Percentiles rank a stretch among this genome's conserved stretches.
phyloP scores from a whole-genome alignment of 2,888 invertebrate species.

The Tetheella fluctuosa region DNA sequence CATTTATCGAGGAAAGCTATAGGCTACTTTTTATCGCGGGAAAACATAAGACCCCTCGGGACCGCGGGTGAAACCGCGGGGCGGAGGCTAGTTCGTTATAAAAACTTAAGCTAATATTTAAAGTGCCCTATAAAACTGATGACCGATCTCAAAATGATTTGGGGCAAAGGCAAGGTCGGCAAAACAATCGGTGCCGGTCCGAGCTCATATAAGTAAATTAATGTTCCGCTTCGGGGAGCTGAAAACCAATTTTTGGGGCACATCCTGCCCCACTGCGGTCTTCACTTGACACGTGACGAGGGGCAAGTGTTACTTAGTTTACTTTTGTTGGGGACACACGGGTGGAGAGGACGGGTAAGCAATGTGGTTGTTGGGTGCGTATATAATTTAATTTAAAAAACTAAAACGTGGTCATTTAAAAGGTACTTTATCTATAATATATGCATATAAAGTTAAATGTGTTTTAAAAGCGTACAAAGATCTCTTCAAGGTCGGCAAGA shows the following conservation, averaged over 20 bases:
- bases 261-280: slow-evolving; percentile 48
- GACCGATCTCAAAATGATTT: slow-evolving; percentile 8
- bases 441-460: no score
- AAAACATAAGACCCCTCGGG: no score
- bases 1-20: no score
- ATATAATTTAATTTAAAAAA: no score
- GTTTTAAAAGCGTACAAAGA: no score
- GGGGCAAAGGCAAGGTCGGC: slow-evolving; percentile 8
- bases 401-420: no score
- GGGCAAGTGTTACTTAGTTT: slow-evolving; percentile 53
- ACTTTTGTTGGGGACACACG: slow-evolving; percentile 33
- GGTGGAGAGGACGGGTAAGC: slow-evolving; percentile 16
- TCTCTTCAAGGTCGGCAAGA: no score
- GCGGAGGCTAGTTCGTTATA: no score
- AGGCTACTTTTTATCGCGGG: no score
- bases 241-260: slow-evolving; percentile 65
- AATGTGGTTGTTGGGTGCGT: not conserved
- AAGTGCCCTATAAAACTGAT: not conserved
- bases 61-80: no score
- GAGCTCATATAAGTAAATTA: slow-evolving; percentile 57
- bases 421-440: no score
- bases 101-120: not conserved
- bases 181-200: slow-evolving; percentile 27
- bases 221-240: slow-evolving; percentile 55
- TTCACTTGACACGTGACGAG: slow-evolving; percentile 62